Base-by-base conservation (phyloP, 2,113 vertebrate species). In the Oryctolagus cuniculus region DNA sequence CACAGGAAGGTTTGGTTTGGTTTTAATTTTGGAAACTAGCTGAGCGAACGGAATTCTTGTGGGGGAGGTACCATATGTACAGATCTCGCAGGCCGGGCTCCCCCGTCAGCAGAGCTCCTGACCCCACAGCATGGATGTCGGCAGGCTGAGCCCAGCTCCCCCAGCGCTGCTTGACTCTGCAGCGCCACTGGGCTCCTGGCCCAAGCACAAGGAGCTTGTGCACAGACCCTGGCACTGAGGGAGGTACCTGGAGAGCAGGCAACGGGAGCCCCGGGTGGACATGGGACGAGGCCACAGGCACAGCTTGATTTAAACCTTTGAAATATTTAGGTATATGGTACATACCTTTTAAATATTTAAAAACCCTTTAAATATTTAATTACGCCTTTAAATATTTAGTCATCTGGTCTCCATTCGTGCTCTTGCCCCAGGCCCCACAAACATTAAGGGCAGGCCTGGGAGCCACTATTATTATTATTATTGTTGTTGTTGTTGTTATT, bases 261-360 rank as follows among this genome's bases (percentile, higher is more conserved):
- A 10, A 5, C 19, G 66, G 69, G 55, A 58, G 58, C 16, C 86
- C 69, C 53, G 38, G 7, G 19, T 67, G 53, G 53, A 90, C 36
- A 49, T 2, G 31, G n/a, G 79, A 31, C 77, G n/a, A 24, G 10
- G 67, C 38, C 80, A n/a, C 0, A 69, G 55, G 81, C 5, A 81
- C 9, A 70, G 88, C 78, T 70, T 82, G 78, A 95, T 79, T 90
- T 87, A 96, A 93, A 79, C 90, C 64, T 92, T 90, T 96, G 58
- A 95, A 96, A 95, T 96, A 97, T 96, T 92, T 72, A 95, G 92
- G 36, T 67, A 87, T 58, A 95, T 86, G 86, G 89, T 84, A 93
- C 69, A 95, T 70, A 67, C 51, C 94, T 95, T 91, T 90, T 95
- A 97, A 97, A 97, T 96, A 97, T 96, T 97, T 97, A 95, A 97